Evolutionary conservation across 1,140 invertebrate species (phyloP).

Genomic region (Vanessa tameamea): DNA sequence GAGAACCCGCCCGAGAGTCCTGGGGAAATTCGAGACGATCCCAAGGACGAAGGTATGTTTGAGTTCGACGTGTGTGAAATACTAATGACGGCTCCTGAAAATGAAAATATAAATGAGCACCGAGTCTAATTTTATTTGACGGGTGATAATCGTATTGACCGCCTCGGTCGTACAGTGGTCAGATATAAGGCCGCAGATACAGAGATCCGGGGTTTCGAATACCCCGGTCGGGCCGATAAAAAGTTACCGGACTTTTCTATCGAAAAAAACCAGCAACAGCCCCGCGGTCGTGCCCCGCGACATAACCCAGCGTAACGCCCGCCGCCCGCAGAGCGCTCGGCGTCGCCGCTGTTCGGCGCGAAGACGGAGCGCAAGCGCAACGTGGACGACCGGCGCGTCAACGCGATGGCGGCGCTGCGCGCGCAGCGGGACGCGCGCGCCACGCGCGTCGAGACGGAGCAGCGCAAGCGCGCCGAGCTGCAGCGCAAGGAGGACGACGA

Average conservation of each 20-base stretch:
- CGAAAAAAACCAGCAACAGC: too few relatives aligned
- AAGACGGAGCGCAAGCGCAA: slow-evolving; percentile 94
- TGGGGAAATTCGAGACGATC: slow-evolving; percentile 62
- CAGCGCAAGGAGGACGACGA: slow-evolving; percentile 59
- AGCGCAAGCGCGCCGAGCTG: slow-evolving; percentile 51
- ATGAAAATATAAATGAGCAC: too few relatives aligned
- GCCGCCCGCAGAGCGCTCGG: slow-evolving; percentile 34
- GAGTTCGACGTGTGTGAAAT: not conserved
- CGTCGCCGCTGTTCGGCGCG: slow-evolving; percentile 59
- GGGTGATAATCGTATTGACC: too few relatives aligned
- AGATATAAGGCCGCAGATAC: too few relatives aligned
- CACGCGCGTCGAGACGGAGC: slow-evolving; percentile 76
- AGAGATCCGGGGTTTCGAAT: too few relatives aligned
- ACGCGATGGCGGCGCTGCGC: slow-evolving; percentile 94
- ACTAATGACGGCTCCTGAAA: too few relatives aligned
- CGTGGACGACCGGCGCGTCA: slow-evolving; percentile 93
- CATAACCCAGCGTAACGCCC: too few relatives aligned
- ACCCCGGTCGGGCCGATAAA: too few relatives aligned
- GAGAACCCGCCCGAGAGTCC: slow-evolving; percentile 75
- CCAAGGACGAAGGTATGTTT: slow-evolving; percentile 59
- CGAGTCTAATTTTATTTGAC: too few relatives aligned
- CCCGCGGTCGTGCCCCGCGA: too few relatives aligned
- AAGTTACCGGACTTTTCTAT: too few relatives aligned
- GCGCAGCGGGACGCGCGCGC: slow-evolving; percentile 90
- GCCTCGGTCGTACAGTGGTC: too few relatives aligned